A percentile compares a stretch with the other conserved stretches of the same genome.
Evolutionary conservation across 1,140 invertebrate genomes (phyloP).

Genomic region (Drusus annulatus): DNA sequence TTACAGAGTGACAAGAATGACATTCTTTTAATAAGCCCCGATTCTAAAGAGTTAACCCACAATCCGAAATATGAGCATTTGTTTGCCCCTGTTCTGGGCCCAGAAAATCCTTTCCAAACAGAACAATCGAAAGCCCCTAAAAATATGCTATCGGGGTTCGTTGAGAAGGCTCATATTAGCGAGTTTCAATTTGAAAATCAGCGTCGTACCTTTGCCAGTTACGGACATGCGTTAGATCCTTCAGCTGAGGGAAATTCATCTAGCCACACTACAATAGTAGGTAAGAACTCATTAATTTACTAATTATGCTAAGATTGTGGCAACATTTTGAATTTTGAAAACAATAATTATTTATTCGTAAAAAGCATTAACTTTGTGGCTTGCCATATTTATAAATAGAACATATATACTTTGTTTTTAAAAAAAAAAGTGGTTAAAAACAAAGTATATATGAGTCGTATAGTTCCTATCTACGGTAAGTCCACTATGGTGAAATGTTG

Average conservation of each 20-base stretch:
- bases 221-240: conserved; percentile 97
- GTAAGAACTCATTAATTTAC: conserved; percentile 65
- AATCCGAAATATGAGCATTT: conserved; percentile 95
- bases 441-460: too few relatives aligned
- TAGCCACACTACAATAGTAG: conserved; percentile 79
- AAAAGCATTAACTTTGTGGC: too few relatives aligned
- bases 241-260: conserved; percentile 80
- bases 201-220: conserved; percentile 93
- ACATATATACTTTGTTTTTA: too few relatives aligned
- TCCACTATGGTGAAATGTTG: too few relatives aligned
- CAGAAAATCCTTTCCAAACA: conserved; percentile 92
- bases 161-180: conserved; percentile 95
- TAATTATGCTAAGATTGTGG: not conserved
- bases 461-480: too few relatives aligned
- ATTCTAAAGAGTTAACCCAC: conserved; percentile 81
- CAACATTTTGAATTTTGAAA: too few relatives aligned
- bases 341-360: too few relatives aligned
- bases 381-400: too few relatives aligned
- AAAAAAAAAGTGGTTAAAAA: too few relatives aligned
- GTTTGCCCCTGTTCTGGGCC: conserved; percentile 90
- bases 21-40: conserved; percentile 78
- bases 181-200: conserved; percentile 99
- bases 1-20: conserved; percentile 72
- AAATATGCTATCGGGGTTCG: conserved; percentile 95
- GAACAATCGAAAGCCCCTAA: conserved; percentile 88